Percentiles rank a stretch among this genome's conserved stretches.
Conservation (phyloP, 2,888 invertebrate genomes). For the Prenolepis imparis region DNA sequence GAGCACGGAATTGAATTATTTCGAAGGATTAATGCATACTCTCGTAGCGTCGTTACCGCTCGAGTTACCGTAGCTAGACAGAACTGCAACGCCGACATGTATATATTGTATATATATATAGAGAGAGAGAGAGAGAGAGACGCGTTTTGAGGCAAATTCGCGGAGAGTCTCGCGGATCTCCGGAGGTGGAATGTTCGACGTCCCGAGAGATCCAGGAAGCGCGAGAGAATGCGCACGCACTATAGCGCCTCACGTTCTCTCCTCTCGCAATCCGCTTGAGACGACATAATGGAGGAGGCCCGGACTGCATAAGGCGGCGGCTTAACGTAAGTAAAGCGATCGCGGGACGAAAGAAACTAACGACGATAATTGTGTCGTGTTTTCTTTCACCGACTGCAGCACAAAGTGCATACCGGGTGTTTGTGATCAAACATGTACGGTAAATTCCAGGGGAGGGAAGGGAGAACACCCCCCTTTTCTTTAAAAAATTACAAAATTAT, state of each 20-base stretch:
- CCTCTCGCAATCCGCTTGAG: constrained; percentile 42
- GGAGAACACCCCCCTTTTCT: not conserved
- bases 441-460: not conserved
- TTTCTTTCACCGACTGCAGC: not conserved
- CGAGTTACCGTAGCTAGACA: constrained; percentile 44
- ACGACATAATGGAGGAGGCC: constrained; percentile 38
- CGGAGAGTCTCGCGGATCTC: constrained; percentile 27
- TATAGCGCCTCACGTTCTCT: constrained; percentile 3
- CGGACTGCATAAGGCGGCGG: constrained; percentile 36
- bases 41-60: constrained; percentile 44
- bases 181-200: not conserved
- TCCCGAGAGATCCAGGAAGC: constrained; percentile 5
- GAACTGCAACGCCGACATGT: constrained; percentile 26
- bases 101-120: not conserved
- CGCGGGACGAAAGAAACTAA: constrained; percentile 61
- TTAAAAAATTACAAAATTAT: not conserved
- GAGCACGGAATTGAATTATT: constrained; percentile 51
- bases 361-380: constrained; percentile 61
- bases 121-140: constrained; percentile 3
- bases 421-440: too few relatives aligned
- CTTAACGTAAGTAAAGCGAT: constrained; percentile 58
- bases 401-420: not conserved
- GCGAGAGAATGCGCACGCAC: not conserved
- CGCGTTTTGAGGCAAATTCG: constrained; percentile 35
- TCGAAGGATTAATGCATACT: constrained; percentile 46